A percentile compares a stretch with the other conserved stretches of the same genome.
Evolutionary conservation across 1,140 invertebrate species (phyloP).

Genomic region (Epicauta chinensis): DNA sequence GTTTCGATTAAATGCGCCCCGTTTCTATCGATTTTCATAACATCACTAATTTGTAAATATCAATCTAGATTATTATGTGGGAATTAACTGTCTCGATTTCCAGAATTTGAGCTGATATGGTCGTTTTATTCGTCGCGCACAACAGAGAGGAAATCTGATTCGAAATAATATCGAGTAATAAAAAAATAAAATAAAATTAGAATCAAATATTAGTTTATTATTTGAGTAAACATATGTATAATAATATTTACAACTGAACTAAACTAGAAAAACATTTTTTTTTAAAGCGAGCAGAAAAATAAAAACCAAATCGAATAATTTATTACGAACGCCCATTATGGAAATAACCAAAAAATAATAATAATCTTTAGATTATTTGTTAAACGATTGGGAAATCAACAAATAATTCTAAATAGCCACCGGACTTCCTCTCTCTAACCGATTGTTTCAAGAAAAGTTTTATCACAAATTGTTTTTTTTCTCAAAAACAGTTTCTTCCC

Average conservation of each 20-base stretch:
- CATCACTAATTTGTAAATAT: too few species aligned
- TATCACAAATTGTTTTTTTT: too few species aligned
- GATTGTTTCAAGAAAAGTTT: too few species aligned
- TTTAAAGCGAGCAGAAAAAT: constrained; percentile 7
- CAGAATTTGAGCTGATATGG: constrained; percentile 8
- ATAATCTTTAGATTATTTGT: constrained; percentile 18
- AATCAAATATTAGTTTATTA: constrained; percentile 27
- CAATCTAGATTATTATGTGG: too few species aligned
- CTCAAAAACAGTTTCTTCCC: too few species aligned
- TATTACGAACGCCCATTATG: background rate
- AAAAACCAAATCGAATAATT: constrained; percentile 1
- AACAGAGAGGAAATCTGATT: constrained; percentile 13
- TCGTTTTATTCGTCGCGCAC: background rate
- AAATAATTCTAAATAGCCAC: too few species aligned
- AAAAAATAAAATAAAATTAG: constrained; percentile 9
- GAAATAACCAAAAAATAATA: constrained; percentile 19
- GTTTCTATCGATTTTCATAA: too few species aligned
- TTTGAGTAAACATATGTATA: constrained; percentile 27
- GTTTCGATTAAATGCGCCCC: constrained; percentile 4
- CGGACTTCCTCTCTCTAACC: too few species aligned
- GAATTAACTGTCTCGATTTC: background rate
- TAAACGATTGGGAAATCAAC: constrained; percentile 1
- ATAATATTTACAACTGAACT: constrained; percentile 26
- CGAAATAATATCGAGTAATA: constrained; percentile 2
- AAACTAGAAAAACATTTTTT: constrained; percentile 17